Conservation (phyloP, 2,797 vertebrate species). For the Harpagifer antarcticus region DNA sequence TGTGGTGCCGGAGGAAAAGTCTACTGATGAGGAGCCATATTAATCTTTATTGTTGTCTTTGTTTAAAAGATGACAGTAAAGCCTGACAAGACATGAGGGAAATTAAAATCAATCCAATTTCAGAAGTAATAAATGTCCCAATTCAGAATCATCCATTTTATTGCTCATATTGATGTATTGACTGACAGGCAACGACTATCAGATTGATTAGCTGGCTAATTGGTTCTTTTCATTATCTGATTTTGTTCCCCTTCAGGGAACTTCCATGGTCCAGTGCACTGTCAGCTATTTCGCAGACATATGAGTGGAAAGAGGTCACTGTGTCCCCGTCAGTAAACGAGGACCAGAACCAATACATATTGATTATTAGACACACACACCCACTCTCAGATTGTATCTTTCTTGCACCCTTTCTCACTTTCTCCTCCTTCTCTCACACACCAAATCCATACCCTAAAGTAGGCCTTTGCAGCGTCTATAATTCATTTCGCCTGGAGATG, state of each 20-base stretch:
- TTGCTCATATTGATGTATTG: conserved; percentile 42
- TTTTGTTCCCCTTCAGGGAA: conserved; percentile 8
- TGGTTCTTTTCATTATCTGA: conserved; percentile 62
- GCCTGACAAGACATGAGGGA: not conserved
- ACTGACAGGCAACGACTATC: conserved; percentile 26
- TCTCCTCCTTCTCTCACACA: conserved; percentile 10
- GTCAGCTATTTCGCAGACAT: conserved; percentile 55
- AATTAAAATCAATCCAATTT: not conserved
- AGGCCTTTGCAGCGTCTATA: conserved; percentile 23
- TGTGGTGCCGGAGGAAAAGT: not conserved
- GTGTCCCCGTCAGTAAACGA: conserved; percentile 27
- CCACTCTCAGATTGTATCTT: conserved; percentile 3
- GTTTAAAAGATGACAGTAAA: not conserved
- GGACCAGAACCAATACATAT: conserved; percentile 20
- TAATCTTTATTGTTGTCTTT: not conserved
- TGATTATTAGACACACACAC: conserved; percentile 12
- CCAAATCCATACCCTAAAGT: conserved; percentile 23
- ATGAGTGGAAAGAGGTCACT: conserved; percentile 46
- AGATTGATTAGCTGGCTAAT: conserved; percentile 51
- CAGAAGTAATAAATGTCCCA: not conserved
- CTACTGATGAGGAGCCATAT: not conserved
- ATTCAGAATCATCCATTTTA: not conserved
- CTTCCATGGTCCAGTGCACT: conserved; percentile 18
- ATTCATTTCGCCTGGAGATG: conserved; percentile 33
- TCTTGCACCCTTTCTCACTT: not conserved